Conservation (phyloP, 2,113 vertebrate genomes). For the Misgurnus anguillicaudatus region DNA sequence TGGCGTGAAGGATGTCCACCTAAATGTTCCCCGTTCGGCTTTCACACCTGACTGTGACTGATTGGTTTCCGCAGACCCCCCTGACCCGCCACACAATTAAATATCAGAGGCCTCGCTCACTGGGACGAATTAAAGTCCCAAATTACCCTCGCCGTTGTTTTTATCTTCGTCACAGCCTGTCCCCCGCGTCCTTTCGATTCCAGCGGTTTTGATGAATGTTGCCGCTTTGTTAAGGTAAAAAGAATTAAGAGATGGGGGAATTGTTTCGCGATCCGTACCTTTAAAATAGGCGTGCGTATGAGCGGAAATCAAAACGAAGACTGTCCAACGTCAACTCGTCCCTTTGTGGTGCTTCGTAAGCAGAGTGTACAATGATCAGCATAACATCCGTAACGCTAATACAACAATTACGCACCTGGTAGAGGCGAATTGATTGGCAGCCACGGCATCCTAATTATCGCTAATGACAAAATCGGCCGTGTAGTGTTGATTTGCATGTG, state of each 20-base stretch:
- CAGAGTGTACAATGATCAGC: not conserved
- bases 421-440: constrained; percentile 61
- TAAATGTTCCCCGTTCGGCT: constrained; percentile 76
- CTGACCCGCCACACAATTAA: constrained; percentile 77
- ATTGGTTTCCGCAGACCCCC: constrained; percentile 72
- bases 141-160: constrained; percentile 34
- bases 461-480: constrained; percentile 53
- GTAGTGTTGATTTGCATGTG: constrained; percentile 47
- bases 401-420: constrained; percentile 46
- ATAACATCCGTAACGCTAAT: not conserved
- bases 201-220: constrained; percentile 40
- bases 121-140: constrained; percentile 42
- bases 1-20: constrained; percentile 73
- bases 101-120: constrained; percentile 60
- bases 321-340: not conserved
- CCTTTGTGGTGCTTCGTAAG: not conserved
- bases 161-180: constrained; percentile 17
- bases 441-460: constrained; percentile 57
- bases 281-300: not conserved
- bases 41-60: constrained; percentile 72
- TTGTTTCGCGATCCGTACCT: not conserved
- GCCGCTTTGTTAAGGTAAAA: constrained; percentile 35
- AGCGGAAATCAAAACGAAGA: not conserved
- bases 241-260: constrained; percentile 33
- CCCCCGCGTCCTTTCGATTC: constrained; percentile 39